Conservation (phyloP, 2,888 invertebrate genomes). For the Phalera bucephala region DNA sequence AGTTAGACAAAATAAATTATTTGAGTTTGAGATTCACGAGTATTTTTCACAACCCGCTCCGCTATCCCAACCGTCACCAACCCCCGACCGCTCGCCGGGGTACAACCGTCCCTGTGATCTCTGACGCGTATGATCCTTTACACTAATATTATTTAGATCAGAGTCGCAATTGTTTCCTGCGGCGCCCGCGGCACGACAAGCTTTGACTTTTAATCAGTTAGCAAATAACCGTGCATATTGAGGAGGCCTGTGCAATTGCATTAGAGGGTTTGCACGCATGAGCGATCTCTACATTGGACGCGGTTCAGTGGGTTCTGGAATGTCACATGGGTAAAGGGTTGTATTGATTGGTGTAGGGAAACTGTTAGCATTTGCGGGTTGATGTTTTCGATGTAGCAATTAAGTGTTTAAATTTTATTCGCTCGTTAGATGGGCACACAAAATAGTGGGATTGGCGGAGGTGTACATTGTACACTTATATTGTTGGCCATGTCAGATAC, state of each 20-base stretch:
- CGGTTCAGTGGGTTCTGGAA: slow-evolving; percentile 46
- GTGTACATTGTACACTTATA: too few species aligned
- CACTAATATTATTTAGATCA: slow-evolving; percentile 76
- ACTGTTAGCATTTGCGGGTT: not conserved
- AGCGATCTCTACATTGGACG: slow-evolving; percentile 47
- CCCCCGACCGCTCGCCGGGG: slow-evolving; percentile 23
- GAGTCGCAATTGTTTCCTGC: slow-evolving; percentile 59
- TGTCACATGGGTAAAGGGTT: slow-evolving; percentile 51
- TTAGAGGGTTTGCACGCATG: slow-evolving; percentile 61
- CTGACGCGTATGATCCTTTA: slow-evolving; percentile 62
- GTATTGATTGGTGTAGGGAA: slow-evolving; percentile 16
- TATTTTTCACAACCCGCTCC: too few species aligned
- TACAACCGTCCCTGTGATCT: slow-evolving; percentile 62
- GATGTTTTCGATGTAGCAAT: too few species aligned
- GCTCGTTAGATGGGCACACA: too few species aligned
- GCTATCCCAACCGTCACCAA: slow-evolving; percentile 7
- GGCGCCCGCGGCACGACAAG: slow-evolving; percentile 64
- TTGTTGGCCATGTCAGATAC: too few species aligned
- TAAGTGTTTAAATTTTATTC: too few species aligned
- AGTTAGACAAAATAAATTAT: too few species aligned
- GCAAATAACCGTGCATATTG: slow-evolving; percentile 77
- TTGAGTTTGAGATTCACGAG: too few species aligned
- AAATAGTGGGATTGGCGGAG: too few species aligned
- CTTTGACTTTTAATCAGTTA: slow-evolving; percentile 79
- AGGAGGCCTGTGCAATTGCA: slow-evolving; percentile 76